Base-by-base conservation (phyloP, 2,888 invertebrate genomes). In the Erebia palarica region DNA sequence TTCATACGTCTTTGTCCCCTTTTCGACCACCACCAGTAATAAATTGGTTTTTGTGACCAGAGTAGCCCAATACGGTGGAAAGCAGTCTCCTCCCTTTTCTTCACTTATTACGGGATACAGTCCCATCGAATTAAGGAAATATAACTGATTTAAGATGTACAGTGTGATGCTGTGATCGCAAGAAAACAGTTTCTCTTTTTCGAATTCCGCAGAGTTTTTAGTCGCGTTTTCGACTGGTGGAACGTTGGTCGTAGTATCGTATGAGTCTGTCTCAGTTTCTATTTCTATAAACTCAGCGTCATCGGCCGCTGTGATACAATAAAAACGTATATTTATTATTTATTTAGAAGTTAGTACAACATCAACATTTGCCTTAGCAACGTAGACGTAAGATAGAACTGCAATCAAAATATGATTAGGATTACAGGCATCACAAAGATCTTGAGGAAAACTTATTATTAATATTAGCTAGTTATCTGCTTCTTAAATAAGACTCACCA, bases 21-120 rank as follows among this genome's bases (percentile, higher is more conserved):
- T 91, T 80, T 96, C 94, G 5, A 97, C 95, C 14, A 97, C 96
- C 63, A 97, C 94, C 75, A 98, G 87, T 49, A 97, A 82, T 71
- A 98, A 90, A 90, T 98, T 98, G 27, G 97, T 97, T 80, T 96
- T 94, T 0, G 95, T 95, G 53, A 98, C 95, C 81, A 95, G 94
- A 76, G 96, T 95, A 0, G 96, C 95, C 86, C 95, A 96, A 84
- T 96, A 97, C 3, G 90, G 84, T 0, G 92, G 91, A 68, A 86
- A 82, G 69, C 93, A 93, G 0, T 80, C 79, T 0, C 84, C 84
- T 0, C 81, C 77, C 51, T 83, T 79, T 42, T 90, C 88, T 71
- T 86, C 85, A 11, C 79, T 78, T 0, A 90, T 84, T 0, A 88
- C 83, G 5, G 86, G 88, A 0, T 82, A 79, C n/a, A 85, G 78